These are phyloP conservation scores for Gobio gobio DNA, from an alignment of 2,113 vertebrate genomes.

Conservation along the genomic window DNA sequence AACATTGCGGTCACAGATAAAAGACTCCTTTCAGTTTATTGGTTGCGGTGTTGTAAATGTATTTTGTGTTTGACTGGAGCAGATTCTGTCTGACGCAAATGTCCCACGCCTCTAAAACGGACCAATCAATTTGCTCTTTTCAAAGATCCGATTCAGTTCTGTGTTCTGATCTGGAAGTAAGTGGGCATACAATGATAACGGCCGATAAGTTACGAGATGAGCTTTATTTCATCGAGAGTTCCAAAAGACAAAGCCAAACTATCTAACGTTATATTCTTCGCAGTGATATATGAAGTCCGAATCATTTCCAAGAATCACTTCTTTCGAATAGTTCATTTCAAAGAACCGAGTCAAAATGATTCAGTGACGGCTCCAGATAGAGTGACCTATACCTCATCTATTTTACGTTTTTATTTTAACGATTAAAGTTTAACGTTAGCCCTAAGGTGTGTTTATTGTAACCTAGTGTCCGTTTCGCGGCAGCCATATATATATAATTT, in stretches of 20 bases:
- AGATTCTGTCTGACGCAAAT: slow-evolving; percentile 25
- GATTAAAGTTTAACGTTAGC: too few relatives aligned
- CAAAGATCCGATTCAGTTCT: background rate
- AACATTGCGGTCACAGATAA: background rate
- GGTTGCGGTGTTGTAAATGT: background rate
- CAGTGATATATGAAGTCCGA: background rate
- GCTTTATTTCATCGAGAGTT: too few relatives aligned
- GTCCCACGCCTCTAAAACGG: background rate
- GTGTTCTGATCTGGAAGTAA: background rate
- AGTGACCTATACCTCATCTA: too few relatives aligned
- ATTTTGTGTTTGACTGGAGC: background rate
- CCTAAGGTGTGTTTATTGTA: too few relatives aligned
- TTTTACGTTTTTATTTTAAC: too few relatives aligned
- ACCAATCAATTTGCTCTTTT: slow-evolving; percentile 11
- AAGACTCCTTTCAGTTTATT: background rate
- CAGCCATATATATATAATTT: too few relatives aligned
- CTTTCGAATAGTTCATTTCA: background rate
- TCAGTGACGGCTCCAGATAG: too few relatives aligned
- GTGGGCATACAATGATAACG: background rate
- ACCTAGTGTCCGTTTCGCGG: too few relatives aligned
- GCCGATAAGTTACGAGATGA: background rate
- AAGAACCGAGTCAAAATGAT: background rate
- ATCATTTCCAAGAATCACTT: background rate
- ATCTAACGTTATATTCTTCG: background rate
- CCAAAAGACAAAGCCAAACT: background rate